These are phyloP conservation scores for Ptyas mucosa DNA, from an alignment of 2,113 vertebrate species.

Conservation along the genomic window DNA sequence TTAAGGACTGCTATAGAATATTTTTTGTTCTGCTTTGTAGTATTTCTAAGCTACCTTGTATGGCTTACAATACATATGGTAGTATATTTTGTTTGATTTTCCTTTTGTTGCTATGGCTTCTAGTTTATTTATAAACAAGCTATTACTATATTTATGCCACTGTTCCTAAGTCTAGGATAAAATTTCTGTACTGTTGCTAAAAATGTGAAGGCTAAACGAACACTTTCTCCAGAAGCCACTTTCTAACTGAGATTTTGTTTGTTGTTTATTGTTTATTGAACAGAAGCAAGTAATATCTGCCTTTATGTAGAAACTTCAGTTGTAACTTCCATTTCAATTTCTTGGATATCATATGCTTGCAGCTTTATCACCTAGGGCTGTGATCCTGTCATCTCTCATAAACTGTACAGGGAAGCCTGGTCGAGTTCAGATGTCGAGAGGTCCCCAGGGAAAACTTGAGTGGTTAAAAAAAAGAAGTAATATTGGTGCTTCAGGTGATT, in stretches of 20 bases:
- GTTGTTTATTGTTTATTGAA: not conserved
- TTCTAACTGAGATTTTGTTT: not conserved
- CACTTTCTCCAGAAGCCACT: not conserved
- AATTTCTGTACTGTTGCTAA: not conserved
- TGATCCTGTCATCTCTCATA: conserved; percentile 18
- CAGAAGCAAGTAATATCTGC: not conserved
- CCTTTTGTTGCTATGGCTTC: not conserved
- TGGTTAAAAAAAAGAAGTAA: not conserved
- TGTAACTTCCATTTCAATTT: conserved; percentile 17
- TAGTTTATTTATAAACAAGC: not conserved
- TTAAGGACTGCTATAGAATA: not conserved
- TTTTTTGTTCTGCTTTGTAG: not conserved
- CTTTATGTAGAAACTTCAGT: not conserved
- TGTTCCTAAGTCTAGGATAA: not conserved
- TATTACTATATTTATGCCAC: not conserved
- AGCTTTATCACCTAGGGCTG: not conserved
- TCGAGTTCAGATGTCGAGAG: not conserved
- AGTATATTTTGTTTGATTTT: not conserved
- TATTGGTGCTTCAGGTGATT: not conserved
- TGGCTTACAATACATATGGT: not conserved
- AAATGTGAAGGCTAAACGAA: not conserved
- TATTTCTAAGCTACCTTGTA: not conserved
- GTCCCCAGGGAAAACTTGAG: not conserved
- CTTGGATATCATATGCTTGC: not conserved
- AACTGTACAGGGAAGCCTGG: not conserved